Percentiles rank a stretch among this genome's conserved stretches.
phyloP scores from a whole-genome alignment of 2,888 invertebrate genomes.

The Drosophila recens region DNA sequence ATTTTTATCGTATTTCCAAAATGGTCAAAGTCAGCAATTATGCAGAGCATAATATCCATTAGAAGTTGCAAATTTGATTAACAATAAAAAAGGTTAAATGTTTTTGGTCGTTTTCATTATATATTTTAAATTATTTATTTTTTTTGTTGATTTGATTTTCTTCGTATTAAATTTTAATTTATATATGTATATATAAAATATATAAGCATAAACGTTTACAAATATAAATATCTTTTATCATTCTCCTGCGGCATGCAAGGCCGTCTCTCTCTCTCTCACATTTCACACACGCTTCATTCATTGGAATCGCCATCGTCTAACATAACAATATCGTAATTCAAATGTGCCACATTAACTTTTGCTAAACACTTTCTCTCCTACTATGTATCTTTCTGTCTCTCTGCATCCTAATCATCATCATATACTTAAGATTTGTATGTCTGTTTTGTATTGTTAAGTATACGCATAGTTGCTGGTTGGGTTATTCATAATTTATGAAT shows the following conservation, averaged over 20 bases:
- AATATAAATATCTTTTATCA: slow-evolving; percentile 73
- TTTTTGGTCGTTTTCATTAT: slow-evolving; percentile 58
- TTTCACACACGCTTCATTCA: slow-evolving; percentile 38
- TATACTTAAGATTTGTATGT: slow-evolving; percentile 30
- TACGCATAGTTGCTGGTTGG: slow-evolving; percentile 43
- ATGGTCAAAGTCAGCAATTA: slow-evolving; percentile 9
- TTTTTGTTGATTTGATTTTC: slow-evolving; percentile 43
- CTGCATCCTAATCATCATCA: slow-evolving; percentile 22
- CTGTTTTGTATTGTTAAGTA: slow-evolving; percentile 25
- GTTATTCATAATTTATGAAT: slow-evolving; percentile 38
- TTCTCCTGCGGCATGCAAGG: slow-evolving; percentile 43
- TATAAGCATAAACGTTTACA: slow-evolving; percentile 76
- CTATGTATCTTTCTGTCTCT: slow-evolving; percentile 13
- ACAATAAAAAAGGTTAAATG: neutral
- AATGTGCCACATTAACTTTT: slow-evolving; percentile 59
- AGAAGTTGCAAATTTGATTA: neutral
- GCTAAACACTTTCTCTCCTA: slow-evolving; percentile 52
- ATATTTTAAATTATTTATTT: slow-evolving; percentile 53
- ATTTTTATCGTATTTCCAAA: slow-evolving; percentile 18
- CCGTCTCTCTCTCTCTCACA: slow-evolving; percentile 28
- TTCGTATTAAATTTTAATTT: slow-evolving; percentile 54
- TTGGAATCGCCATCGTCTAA: slow-evolving; percentile 47
- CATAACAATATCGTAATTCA: slow-evolving; percentile 38
- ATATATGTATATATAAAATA: slow-evolving; percentile 70
- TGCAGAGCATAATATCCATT: neutral